Evolutionary conservation across 2,113 vertebrate genomes (phyloP).

Genomic region (Noctilio leporinus): DNA sequence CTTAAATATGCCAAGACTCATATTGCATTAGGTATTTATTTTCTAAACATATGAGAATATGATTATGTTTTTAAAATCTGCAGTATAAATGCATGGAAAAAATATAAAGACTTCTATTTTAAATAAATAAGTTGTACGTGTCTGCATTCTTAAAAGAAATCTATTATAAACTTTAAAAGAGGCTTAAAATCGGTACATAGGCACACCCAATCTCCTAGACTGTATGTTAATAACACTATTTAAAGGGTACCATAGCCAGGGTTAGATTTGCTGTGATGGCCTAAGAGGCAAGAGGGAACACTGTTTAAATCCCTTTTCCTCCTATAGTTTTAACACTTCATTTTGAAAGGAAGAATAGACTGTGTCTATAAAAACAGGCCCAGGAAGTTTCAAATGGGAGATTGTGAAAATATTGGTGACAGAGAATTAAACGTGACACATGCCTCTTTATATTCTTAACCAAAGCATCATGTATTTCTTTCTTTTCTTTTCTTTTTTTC

Average conservation of each 20-base stretch:
- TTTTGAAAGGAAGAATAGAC: not conserved
- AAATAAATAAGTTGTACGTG: not conserved
- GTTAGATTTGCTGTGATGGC: not conserved
- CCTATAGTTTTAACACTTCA: not conserved
- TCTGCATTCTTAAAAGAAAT: not conserved
- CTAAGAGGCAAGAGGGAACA: not conserved
- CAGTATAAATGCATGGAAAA: conserved; percentile 44
- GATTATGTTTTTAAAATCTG: not conserved
- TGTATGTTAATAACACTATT: not conserved
- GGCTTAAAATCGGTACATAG: not conserved
- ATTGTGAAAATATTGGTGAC: not conserved
- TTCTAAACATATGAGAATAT: conserved; percentile 7
- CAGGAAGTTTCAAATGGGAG: not conserved
- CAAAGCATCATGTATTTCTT: not conserved
- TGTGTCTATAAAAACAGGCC: not conserved
- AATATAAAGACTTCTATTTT: not conserved
- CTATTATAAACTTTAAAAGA: conserved; percentile 19
- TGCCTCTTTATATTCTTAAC: not conserved
- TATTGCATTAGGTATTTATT: conserved; percentile 26
- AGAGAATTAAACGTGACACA: not conserved
- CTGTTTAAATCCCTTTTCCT: not conserved
- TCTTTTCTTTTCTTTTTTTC: not conserved
- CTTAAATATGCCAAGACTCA: not conserved
- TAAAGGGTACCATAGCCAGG: not conserved
- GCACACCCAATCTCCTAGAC: not conserved